phyloP scores from a whole-genome alignment of 2,113 vertebrate genomes.

The Microtus montanus region DNA sequence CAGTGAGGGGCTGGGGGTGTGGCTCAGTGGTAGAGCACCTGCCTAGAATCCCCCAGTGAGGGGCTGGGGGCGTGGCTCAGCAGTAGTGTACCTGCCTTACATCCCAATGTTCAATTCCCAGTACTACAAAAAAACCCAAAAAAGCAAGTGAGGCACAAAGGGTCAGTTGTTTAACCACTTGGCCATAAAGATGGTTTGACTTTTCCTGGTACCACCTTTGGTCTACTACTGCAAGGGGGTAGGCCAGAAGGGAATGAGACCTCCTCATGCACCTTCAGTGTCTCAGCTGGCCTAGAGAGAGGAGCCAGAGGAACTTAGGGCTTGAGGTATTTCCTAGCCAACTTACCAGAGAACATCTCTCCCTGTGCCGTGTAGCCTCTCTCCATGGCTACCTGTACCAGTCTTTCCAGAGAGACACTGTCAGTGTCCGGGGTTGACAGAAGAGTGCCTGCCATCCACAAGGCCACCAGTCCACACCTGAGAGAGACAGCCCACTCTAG shows the following conservation, averaged over 20 bases:
- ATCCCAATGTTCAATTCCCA: background rate
- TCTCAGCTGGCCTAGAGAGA: background rate
- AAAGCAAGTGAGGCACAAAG: background rate
- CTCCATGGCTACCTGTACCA: slow-evolving; percentile 85
- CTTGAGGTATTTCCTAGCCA: background rate
- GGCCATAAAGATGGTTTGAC: background rate
- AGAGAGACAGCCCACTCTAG: background rate
- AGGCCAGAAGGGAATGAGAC: background rate
- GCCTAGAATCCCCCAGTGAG: background rate
- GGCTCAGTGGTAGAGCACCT: background rate
- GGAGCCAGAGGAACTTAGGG: background rate
- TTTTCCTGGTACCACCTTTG: background rate
- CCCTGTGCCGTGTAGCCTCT: slow-evolving; percentile 91
- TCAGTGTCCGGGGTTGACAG: slow-evolving; percentile 65
- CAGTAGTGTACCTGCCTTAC: background rate
- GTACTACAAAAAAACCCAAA: background rate
- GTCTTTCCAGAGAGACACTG: slow-evolving; percentile 82
- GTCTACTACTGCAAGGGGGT: background rate
- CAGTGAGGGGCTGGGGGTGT: background rate
- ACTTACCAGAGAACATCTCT: slow-evolving; percentile 94
- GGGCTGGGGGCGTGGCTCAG: background rate
- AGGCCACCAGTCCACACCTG: slow-evolving; percentile 93
- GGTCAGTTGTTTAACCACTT: background rate
- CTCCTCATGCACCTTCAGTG: fast-evolving
- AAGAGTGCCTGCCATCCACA: slow-evolving; percentile 91